phyloP scores from a whole-genome alignment of 2,113 vertebrate species.

The Pteropus alecto region DNA sequence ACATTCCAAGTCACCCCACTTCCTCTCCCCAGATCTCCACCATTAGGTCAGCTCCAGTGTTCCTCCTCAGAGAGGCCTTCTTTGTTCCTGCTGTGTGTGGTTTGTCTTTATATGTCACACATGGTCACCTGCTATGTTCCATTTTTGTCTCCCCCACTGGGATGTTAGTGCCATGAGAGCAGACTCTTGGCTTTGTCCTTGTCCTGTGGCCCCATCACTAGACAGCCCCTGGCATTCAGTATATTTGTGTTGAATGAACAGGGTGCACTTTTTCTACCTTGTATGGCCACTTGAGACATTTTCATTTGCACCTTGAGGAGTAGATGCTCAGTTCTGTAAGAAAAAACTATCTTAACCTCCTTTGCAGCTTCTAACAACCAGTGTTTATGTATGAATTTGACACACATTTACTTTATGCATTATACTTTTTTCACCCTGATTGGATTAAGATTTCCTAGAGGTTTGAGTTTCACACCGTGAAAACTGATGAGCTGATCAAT shows the following conservation, averaged over 20 bases:
- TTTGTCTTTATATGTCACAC: background rate
- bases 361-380: background rate
- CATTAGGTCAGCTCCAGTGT: background rate
- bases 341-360: background rate
- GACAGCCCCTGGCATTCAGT: too few species aligned
- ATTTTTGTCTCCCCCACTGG: background rate
- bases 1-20: background rate
- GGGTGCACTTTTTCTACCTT: background rate
- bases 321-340: background rate
- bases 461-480: background rate
- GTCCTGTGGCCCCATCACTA: background rate
- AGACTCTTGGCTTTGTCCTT: background rate
- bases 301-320: background rate
- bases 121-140: background rate
- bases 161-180: background rate
- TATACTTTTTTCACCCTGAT: background rate
- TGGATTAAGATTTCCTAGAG: background rate
- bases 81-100: background rate
- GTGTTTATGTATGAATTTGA: background rate
- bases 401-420: background rate
- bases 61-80: background rate
- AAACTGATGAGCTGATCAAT: background rate
- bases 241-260: background rate
- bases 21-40: background rate
- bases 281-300: background rate